These are phyloP conservation scores for Cololabis saira DNA, from an alignment of 2,113 vertebrate genomes.

Conservation along the genomic window DNA sequence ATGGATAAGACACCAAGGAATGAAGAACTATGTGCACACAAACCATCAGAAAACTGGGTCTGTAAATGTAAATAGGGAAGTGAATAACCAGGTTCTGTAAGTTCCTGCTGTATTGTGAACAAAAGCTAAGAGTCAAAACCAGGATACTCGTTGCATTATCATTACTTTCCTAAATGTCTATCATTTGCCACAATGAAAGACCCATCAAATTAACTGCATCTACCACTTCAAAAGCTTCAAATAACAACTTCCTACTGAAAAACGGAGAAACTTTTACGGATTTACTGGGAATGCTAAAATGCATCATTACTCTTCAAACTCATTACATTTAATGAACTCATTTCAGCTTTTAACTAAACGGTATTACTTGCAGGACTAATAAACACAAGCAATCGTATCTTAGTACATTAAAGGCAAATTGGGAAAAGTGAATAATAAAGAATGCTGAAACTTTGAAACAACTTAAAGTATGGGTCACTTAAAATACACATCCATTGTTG, in stretches of 20 bases:
- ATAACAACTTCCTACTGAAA: conserved; percentile 24
- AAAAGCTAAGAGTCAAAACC: too few species aligned
- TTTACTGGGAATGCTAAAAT: conserved; percentile 34
- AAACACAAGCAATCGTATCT: conserved; percentile 38
- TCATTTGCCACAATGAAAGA: neutral
- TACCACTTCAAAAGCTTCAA: neutral
- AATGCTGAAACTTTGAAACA: conserved; percentile 26
- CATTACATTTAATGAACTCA: conserved; percentile 72
- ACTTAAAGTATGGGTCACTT: conserved; percentile 14
- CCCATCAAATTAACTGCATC: neutral
- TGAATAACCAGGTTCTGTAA: neutral
- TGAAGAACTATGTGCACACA: too few species aligned
- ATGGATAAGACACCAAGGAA: too few species aligned
- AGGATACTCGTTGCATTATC: too few species aligned
- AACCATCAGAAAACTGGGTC: too few species aligned
- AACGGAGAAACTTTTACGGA: conserved; percentile 31
- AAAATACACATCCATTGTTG: conserved; percentile 12
- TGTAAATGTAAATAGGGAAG: too few species aligned
- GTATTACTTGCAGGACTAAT: conserved; percentile 57
- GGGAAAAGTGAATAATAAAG: conserved; percentile 39
- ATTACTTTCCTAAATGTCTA: neutral
- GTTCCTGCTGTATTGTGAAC: too few species aligned
- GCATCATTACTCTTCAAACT: conserved; percentile 68
- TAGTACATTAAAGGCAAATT: conserved; percentile 47
- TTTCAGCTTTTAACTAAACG: conserved; percentile 63